These are phyloP conservation scores for Anarsia innoxiella DNA, from an alignment of 2,888 invertebrate species.

Conservation along the genomic window DNA sequence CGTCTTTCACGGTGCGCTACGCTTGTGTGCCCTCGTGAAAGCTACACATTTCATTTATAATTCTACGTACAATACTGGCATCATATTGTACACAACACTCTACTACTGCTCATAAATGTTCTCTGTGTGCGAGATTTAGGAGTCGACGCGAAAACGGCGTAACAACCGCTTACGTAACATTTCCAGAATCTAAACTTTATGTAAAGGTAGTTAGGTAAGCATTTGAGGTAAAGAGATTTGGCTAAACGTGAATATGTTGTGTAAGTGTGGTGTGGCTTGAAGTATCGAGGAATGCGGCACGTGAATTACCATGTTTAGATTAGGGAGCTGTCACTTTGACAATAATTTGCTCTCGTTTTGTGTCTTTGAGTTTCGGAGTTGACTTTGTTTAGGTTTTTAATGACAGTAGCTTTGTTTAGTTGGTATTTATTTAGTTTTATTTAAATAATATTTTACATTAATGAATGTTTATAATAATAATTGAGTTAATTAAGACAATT, in stretches of 20 bases:
- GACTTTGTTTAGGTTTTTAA: constrained; percentile 4
- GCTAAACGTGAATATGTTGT: constrained; percentile 54
- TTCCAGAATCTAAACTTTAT: constrained; percentile 27
- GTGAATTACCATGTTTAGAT: constrained; percentile 65
- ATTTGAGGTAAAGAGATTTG: constrained; percentile 33
- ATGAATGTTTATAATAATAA: too few species aligned
- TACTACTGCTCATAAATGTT: constrained; percentile 58
- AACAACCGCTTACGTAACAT: constrained; percentile 16
- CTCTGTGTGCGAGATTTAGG: constrained; percentile 45
- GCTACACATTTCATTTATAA: constrained; percentile 73
- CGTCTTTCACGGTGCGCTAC: constrained; percentile 26
- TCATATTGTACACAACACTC: constrained; percentile 70
- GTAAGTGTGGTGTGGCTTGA: constrained; percentile 57
- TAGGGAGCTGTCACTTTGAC: constrained; percentile 66
- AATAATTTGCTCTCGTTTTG: constrained; percentile 62
- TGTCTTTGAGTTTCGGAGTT: constrained; percentile 29
- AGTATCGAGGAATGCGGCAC: constrained; percentile 72
- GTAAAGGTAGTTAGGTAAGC: constrained; percentile 8
- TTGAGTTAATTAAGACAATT: too few species aligned
- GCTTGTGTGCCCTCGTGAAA: constrained; percentile 69
- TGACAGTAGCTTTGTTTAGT: too few species aligned
- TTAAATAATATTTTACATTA: too few species aligned
- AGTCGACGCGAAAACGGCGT: constrained; percentile 28
- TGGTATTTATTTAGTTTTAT: too few species aligned
- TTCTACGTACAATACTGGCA: constrained; percentile 64